Evolutionary conservation across 1,140 invertebrate genomes (phyloP), one percentile per base, ranked within the genome.

Genomic region (Gonatopus flavifemur): DNA sequence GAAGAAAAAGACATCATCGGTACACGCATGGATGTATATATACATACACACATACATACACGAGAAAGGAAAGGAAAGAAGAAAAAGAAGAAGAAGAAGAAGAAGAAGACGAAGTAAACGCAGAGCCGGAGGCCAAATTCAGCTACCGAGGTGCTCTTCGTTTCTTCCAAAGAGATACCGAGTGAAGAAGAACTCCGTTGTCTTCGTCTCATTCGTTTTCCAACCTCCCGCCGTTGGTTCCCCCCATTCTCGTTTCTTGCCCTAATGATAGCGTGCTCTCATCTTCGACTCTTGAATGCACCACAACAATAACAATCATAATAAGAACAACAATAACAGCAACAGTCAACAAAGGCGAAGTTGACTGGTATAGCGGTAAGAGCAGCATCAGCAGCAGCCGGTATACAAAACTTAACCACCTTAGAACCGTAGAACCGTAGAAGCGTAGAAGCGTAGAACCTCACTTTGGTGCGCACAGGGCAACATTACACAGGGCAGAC

Each of bases 241-340:
- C 43, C 54, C 59, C 63, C 55, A 58, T 62, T 64, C 61, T 62
- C 62, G 58, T 57, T 50, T 59, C 57, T 65, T 12, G 30, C 25
- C 59, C 64, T 72, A 72, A 72, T 72, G 68, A 72, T 72, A 72
- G 69, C 66, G 66, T 70, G 59, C 61, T 50, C 45, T 51, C 35
- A 40, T 44, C 47, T 39, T 48, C 1, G 18, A 13, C 40, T 39
- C 42, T 53, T 59, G 32, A 49, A 60, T 61, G 53, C 56, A 59
- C 40, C 51, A 20, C 47, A 41, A 51, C 51, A 32, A 49, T 30
- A 20, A 44, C 31, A 31, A 49, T 33, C 16, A 39, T 31, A 18
- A 39, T 38, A 32, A 52, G 25, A 39, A 30, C 33, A 39, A 16
- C 41, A 32, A 31, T 24, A 30, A 33, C 13, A 47, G 18, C 39